Conservation (phyloP, 2,888 invertebrate species). For the Lamellibrachia satsuma region DNA sequence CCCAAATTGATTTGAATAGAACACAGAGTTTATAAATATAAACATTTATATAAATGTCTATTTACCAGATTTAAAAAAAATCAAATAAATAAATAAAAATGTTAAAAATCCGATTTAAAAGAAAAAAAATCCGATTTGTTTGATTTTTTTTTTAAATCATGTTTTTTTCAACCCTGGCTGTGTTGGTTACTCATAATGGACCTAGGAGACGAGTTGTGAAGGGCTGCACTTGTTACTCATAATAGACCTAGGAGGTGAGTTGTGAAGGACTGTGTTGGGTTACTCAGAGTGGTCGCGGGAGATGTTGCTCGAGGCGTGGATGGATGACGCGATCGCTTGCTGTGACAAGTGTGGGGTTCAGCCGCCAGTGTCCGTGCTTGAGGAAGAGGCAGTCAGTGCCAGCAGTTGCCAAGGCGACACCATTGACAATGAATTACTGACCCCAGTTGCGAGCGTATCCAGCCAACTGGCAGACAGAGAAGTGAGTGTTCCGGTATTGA, state of each 20-base stretch:
- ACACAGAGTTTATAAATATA: too few species aligned
- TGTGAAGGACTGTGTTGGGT: slow-evolving; percentile 22
- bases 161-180: too few species aligned
- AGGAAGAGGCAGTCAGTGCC: slow-evolving; percentile 24
- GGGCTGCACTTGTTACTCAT: not conserved
- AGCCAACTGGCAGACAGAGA: not conserved
- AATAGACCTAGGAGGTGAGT: not conserved
- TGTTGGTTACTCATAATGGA: not conserved
- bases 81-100: too few species aligned
- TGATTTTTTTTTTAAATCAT: too few species aligned
- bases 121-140: too few species aligned
- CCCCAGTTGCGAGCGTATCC: not conserved
- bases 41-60: too few species aligned
- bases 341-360: slow-evolving; percentile 76
- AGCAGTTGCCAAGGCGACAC: not conserved
- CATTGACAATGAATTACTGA: not conserved
- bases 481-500: not conserved
- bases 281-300: slow-evolving; percentile 76
- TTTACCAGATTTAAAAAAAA: too few species aligned
- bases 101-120: too few species aligned
- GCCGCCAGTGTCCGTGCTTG: slow-evolving; percentile 68
- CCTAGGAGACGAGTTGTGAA: not conserved
- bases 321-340: slow-evolving; percentile 74
- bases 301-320: slow-evolving; percentile 75
- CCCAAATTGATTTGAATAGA: too few species aligned